A percentile compares a stretch with the other conserved stretches of the same genome.
Evolutionary conservation across 2,113 vertebrate species (phyloP).

Genomic region (Oncorhynchus masou): DNA sequence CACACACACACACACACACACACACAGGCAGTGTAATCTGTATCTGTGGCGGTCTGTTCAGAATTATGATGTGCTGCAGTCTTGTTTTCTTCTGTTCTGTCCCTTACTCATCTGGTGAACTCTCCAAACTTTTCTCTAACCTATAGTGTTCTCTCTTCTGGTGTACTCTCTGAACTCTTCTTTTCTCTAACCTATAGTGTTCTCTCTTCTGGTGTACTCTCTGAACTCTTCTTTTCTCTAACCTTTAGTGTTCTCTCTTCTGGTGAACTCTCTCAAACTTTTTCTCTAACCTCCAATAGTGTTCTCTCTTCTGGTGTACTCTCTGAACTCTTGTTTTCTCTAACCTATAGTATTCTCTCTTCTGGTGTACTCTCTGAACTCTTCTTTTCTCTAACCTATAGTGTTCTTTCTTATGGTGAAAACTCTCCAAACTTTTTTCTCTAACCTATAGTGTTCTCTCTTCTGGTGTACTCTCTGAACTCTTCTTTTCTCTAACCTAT

Average conservation of each 20-base stretch:
- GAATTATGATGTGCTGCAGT: not conserved
- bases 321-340: too few relatives aligned
- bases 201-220: not conserved
- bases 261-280: not conserved
- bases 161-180: not conserved
- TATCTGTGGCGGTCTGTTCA: not conserved
- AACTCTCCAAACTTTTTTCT: too few relatives aligned
- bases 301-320: not conserved
- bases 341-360: not conserved
- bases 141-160: too few relatives aligned
- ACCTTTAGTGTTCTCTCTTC: too few relatives aligned
- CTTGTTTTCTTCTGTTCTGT: too few relatives aligned
- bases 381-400: too few relatives aligned
- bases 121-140: too few relatives aligned
- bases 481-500: too few relatives aligned
- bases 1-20: not conserved
- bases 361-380: not conserved
- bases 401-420: not conserved
- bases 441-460: constrained; percentile 8
- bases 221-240: too few relatives aligned
- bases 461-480: not conserved
- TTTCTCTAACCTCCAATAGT: too few relatives aligned
- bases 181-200: too few relatives aligned
- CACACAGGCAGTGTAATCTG: not conserved
- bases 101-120: not conserved